A percentile compares a stretch with the other conserved stretches of the same genome.
Evolutionary conservation across 2,888 invertebrate genomes (phyloP).

Genomic region (Slavum lentiscoides): DNA sequence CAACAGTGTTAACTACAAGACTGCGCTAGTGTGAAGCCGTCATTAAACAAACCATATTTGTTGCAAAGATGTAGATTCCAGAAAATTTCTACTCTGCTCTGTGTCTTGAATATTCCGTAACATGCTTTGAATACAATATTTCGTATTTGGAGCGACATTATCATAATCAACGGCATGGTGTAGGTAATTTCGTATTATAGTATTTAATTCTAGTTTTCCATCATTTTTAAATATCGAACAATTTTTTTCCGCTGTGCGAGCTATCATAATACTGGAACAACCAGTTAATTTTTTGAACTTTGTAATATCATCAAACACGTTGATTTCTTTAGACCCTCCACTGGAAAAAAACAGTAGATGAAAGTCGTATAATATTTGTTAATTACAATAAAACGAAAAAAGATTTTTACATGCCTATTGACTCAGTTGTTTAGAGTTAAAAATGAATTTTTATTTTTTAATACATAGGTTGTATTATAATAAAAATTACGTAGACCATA

Average conservation of each 20-base stretch:
- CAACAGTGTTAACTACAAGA: too few species aligned
- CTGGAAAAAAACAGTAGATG: conserved; percentile 62
- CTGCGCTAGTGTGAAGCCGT: neutral
- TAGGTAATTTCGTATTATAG: conserved; percentile 79
- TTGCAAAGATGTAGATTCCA: conserved; percentile 82
- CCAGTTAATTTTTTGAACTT: conserved; percentile 79
- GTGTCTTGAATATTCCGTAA: conserved; percentile 86
- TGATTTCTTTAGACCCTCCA: conserved; percentile 91
- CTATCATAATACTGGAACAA: conserved; percentile 91
- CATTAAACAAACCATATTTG: conserved; percentile 76
- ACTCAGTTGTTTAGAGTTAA: too few species aligned
- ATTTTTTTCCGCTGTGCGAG: conserved; percentile 90
- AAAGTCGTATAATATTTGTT: too few species aligned
- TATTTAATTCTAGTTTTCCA: conserved; percentile 76
- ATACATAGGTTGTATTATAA: too few species aligned
- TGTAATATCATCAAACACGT: conserved; percentile 73
- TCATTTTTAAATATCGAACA: conserved; percentile 87
- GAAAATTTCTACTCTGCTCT: conserved; percentile 77
- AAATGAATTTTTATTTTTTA: too few species aligned
- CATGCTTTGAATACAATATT: conserved; percentile 95
- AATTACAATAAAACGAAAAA: too few species aligned
- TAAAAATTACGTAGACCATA: too few species aligned
- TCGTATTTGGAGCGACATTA: conserved; percentile 87
- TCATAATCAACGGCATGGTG: conserved; percentile 84
- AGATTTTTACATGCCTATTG: too few species aligned